Base-by-base conservation (phyloP, 2,113 vertebrate species). In the Cathartes aura region DNA sequence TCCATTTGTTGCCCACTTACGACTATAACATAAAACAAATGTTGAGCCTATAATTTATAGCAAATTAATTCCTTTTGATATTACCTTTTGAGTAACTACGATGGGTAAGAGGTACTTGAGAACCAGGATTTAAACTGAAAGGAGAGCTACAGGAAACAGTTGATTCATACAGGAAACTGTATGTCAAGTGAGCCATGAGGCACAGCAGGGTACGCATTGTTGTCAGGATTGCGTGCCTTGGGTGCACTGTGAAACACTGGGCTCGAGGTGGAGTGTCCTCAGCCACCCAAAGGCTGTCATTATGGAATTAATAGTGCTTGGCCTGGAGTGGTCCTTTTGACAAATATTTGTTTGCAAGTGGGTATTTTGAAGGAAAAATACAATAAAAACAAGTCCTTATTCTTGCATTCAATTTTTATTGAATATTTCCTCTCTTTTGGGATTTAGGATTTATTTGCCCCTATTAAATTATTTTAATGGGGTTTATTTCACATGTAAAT, bases 201-300 rank as follows among this genome's bases (percentile, higher is more conserved):
- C 53, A 52, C 23, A 32, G 64, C 27, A 24, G 66, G n/a, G 67
- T 27, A 12, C 0, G 3, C 9, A 3, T 15, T 70, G 72, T 9
- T 82, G 67, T 42, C 76, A 14, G 1, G 2, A 8, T 8, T 14
- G 15, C 21, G 0, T 8, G 55, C 5, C 60, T 9, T 27, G n/a
- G 52, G 87, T 16, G 23, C 23, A 3, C 18, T 2, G 23, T 8
- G 64, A 30, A 50, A 81, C 29, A 20, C 23, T 6, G 3, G 27
- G 50, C 32, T 59, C 17, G 0, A 38, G 59, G 8, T 4, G 1
- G 16, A n/a, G 43, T 15, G n/a, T 36, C 45, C 66, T 42, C 62
- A 75, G 64, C 20, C 42, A 43, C 30, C 20, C 73, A 9, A 47
- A 11, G 7, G 18, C 32, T 52, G n/a, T 62, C 10, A 2, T 38